Conservation (phyloP, 2,888 invertebrate species). For the Linnaemya vulpina region DNA sequence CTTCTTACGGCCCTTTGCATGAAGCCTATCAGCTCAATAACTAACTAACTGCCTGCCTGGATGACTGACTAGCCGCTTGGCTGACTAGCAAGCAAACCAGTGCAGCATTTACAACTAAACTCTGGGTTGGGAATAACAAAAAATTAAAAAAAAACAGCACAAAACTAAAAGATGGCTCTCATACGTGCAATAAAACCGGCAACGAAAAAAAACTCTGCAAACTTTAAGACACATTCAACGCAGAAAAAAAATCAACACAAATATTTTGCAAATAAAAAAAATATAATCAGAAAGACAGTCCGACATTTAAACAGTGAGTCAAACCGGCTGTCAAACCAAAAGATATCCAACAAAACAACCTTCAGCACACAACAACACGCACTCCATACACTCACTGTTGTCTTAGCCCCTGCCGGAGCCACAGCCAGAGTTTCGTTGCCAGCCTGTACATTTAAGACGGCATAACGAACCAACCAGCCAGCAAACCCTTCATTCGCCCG, state of each 20-base stretch:
- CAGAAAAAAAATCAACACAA: conserved; percentile 23
- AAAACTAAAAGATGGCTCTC: conserved; percentile 22
- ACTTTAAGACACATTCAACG: conserved; percentile 39
- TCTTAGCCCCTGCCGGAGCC: conserved; percentile 17
- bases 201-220: conserved; percentile 19
- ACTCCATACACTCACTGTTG: neutral
- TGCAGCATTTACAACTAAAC: conserved; percentile 26
- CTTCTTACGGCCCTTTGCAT: conserved; percentile 58
- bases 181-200: conserved; percentile 1
- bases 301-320: conserved; percentile 16
- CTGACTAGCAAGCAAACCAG: conserved; percentile 15
- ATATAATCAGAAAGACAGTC: conserved; percentile 6
- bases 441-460: conserved; percentile 9
- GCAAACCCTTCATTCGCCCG: conserved; percentile 13
- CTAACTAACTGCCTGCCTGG: conserved; percentile 43
- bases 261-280: conserved; percentile 30
- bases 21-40: conserved; percentile 45
- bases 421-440: conserved; percentile 44
- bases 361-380: neutral
- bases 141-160: neutral
- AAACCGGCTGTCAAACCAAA: neutral
- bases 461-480: conserved; percentile 15
- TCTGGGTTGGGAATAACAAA: neutral
- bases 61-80: neutral
- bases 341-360: conserved; percentile 10